These are phyloP conservation scores for Saturnia japonica DNA, from an alignment of 2,888 invertebrate species.

Conservation along the genomic window DNA sequence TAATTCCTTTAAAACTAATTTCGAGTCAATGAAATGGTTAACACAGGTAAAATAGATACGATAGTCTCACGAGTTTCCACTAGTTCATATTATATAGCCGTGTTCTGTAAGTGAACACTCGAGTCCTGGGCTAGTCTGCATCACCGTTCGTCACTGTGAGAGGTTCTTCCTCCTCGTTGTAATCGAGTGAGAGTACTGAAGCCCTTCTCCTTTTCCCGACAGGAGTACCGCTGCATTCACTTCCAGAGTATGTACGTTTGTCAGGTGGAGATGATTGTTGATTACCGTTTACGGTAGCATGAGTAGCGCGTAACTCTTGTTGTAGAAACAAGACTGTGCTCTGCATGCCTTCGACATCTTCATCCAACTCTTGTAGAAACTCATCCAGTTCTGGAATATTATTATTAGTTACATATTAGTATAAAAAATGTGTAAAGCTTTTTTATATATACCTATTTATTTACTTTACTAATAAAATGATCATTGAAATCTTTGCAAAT, in stretches of 20 bases:
- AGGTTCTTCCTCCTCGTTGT: conserved; percentile 88
- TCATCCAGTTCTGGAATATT: conserved; percentile 92
- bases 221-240: conserved; percentile 72
- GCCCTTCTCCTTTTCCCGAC: conserved; percentile 86
- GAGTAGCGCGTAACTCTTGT: conserved; percentile 93
- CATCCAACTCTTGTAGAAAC: conserved; percentile 96
- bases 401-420: not conserved
- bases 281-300: conserved; percentile 71
- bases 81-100: conserved; percentile 55
- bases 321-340: conserved; percentile 97
- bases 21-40: conserved; percentile 51
- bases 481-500: no score
- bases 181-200: conserved; percentile 87
- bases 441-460: no score
- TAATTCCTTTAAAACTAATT: conserved; percentile 47
- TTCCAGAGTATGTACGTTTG: conserved; percentile 71
- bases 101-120: conserved; percentile 56
- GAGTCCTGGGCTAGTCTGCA: conserved; percentile 71
- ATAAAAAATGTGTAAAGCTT: no score
- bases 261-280: conserved; percentile 57
- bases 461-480: no score
- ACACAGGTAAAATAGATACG: conserved; percentile 44
- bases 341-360: conserved; percentile 99
- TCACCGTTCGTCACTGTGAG: conserved; percentile 87
- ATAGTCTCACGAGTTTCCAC: conserved; percentile 58